phyloP scores from a whole-genome alignment of 2,888 invertebrate genomes.

The Labia minor region DNA sequence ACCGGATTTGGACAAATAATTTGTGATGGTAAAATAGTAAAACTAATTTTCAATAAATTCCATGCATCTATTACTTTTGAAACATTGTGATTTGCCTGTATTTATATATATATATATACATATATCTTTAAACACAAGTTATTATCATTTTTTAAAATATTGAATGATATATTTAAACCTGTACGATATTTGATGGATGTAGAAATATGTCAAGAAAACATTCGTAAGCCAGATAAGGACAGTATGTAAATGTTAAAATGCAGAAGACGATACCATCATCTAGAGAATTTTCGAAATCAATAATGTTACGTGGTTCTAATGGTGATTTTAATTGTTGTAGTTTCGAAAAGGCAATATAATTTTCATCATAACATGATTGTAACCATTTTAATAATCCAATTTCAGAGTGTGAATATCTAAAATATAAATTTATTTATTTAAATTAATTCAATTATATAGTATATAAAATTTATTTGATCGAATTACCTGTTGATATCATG shows the following conservation, averaged over 20 bases:
- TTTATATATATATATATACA: too few species aligned
- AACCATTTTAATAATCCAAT: neutral
- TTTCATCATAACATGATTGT: neutral
- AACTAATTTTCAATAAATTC: constrained; percentile 44
- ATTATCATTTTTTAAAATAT: too few species aligned
- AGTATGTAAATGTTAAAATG: constrained; percentile 44
- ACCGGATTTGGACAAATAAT: constrained; percentile 45
- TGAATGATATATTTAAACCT: too few species aligned
- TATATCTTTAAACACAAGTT: too few species aligned
- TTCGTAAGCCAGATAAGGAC: constrained; percentile 44
- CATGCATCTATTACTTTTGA: constrained; percentile 45
- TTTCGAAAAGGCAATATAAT: neutral
- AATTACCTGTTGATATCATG: neutral
- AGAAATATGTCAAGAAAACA: constrained; percentile 41
- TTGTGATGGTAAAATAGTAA: constrained; percentile 42
- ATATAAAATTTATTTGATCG: too few species aligned
- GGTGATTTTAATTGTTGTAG: neutral
- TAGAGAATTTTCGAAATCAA: constrained; percentile 43
- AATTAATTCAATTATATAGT: too few species aligned
- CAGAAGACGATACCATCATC: constrained; percentile 46
- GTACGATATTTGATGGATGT: constrained; percentile 29
- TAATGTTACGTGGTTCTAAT: constrained; percentile 13
- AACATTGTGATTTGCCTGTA: constrained; percentile 45
- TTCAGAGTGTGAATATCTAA: neutral
- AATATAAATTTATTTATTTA: too few species aligned